Evolutionary conservation across 2,888 invertebrate species (phyloP).

Genomic region (Cantharis rufa): DNA sequence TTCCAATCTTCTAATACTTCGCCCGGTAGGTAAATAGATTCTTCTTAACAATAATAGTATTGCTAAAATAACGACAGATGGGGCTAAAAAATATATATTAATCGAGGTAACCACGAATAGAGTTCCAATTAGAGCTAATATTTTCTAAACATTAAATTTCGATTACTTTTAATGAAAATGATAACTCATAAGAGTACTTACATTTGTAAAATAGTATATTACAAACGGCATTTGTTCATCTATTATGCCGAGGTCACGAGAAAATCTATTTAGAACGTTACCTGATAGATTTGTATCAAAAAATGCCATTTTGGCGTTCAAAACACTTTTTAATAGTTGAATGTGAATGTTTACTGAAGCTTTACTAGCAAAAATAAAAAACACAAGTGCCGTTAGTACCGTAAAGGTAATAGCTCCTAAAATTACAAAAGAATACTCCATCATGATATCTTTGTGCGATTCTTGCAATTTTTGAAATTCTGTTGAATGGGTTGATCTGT

Average conservation of each 20-base stretch:
- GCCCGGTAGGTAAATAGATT: slow-evolving; percentile 72
- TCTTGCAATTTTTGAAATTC: slow-evolving; percentile 1
- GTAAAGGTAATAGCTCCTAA: slow-evolving; percentile 36
- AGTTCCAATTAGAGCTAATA: slow-evolving; percentile 67
- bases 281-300: slow-evolving; percentile 23
- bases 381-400: slow-evolving; percentile 36
- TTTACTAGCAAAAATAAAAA: slow-evolving; percentile 13
- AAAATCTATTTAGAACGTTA: slow-evolving; percentile 30
- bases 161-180: background rate
- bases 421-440: slow-evolving; percentile 39
- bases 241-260: slow-evolving; percentile 26
- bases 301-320: slow-evolving; percentile 22
- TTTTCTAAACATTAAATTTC: slow-evolving; percentile 52
- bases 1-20: slow-evolving; percentile 73
- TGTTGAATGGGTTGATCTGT: slow-evolving; percentile 3
- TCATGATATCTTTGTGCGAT: slow-evolving; percentile 21
- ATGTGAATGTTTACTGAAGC: slow-evolving; percentile 22
- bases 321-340: slow-evolving; percentile 15
- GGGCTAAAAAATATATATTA: slow-evolving; percentile 69
- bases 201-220: background rate
- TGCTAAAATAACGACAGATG: slow-evolving; percentile 66
- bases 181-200: background rate
- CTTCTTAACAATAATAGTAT: slow-evolving; percentile 66
- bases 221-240: slow-evolving; percentile 25
- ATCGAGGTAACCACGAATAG: slow-evolving; percentile 71